Evolutionary conservation across 1,140 invertebrate genomes (phyloP).

Genomic region (Teleogryllus occipitalis): DNA sequence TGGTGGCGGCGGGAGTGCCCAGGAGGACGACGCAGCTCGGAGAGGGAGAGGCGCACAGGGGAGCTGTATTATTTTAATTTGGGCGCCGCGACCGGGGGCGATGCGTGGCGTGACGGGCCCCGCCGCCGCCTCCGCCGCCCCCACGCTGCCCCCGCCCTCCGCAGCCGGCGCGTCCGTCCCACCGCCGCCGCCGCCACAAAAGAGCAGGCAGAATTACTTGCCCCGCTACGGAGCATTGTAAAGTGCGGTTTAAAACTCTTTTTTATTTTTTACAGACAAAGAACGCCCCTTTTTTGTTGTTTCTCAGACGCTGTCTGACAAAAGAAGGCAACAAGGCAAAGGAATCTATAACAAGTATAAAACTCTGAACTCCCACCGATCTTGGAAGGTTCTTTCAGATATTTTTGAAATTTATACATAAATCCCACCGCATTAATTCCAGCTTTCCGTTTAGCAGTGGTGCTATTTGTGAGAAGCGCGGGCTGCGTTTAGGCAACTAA

Average conservation of each 20-base stretch:
- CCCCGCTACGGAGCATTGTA: background rate
- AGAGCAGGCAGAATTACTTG: slow-evolving; percentile 1
- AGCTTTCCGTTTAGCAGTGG: too few species aligned
- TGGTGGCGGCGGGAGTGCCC: too few species aligned
- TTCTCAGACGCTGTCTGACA: background rate
- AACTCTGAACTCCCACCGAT: background rate
- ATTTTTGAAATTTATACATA: too few species aligned
- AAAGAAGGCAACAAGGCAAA: background rate
- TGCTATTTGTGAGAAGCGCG: too few species aligned
- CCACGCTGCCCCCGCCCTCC: too few species aligned
- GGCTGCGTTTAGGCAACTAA: too few species aligned
- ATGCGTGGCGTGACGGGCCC: background rate
- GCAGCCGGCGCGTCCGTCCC: too few species aligned
- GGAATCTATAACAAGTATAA: background rate
- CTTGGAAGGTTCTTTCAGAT: background rate
- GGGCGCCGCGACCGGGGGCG: background rate
- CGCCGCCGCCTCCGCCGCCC: too few species aligned
- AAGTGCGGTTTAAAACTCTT: background rate
- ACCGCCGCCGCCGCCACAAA: background rate
- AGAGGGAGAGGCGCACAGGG: background rate
- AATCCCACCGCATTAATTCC: too few species aligned
- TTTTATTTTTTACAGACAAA: background rate
- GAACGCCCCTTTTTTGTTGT: background rate
- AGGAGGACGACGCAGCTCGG: too few species aligned
- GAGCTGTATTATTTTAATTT: slow-evolving; percentile 1